A percentile compares a stretch with the other conserved stretches of the same genome.
Evolutionary conservation across 2,113 vertebrate genomes (phyloP).

Genomic region (Oryzias javanicus): DNA sequence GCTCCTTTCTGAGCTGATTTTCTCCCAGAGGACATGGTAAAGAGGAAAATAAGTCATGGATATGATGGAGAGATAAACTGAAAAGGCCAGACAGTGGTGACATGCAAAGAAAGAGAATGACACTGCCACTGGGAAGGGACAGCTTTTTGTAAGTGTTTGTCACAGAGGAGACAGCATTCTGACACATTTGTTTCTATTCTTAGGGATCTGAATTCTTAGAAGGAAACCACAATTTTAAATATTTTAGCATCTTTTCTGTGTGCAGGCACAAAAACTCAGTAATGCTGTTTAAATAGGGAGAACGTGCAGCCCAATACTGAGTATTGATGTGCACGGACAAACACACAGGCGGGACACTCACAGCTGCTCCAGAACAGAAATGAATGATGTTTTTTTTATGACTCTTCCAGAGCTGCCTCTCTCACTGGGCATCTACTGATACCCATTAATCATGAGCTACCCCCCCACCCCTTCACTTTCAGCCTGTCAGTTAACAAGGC

Average conservation of each 20-base stretch:
- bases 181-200: conserved; percentile 49
- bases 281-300: conserved; percentile 42
- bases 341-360: conserved; percentile 4
- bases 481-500: conserved; percentile 74
- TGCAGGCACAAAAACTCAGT: conserved; percentile 39
- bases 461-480: conserved; percentile 57
- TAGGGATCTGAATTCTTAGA: conserved; percentile 28
- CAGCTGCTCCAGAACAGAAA: conserved; percentile 28
- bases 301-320: conserved; percentile 8
- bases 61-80: conserved; percentile 40
- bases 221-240: conserved; percentile 40
- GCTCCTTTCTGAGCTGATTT: conserved; percentile 5
- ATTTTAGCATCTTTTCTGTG: conserved; percentile 41
- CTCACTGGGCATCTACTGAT: conserved; percentile 59
- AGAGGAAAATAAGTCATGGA: conserved; percentile 33
- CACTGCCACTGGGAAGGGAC: conserved; percentile 21
- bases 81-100: conserved; percentile 59
- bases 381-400: conserved; percentile 51
- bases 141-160: conserved; percentile 48
- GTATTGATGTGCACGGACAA: conserved; percentile 17
- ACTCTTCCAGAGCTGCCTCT: conserved; percentile 45
- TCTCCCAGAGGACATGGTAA: conserved; percentile 31
- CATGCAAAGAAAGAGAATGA: conserved; percentile 40
- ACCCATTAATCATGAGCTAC: conserved; percentile 71
- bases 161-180: conserved; percentile 26